A percentile compares a stretch with the other conserved stretches of the same genome.
phyloP scores from a whole-genome alignment of 2,888 invertebrate genomes.

The Cosmopolites sordidus region DNA sequence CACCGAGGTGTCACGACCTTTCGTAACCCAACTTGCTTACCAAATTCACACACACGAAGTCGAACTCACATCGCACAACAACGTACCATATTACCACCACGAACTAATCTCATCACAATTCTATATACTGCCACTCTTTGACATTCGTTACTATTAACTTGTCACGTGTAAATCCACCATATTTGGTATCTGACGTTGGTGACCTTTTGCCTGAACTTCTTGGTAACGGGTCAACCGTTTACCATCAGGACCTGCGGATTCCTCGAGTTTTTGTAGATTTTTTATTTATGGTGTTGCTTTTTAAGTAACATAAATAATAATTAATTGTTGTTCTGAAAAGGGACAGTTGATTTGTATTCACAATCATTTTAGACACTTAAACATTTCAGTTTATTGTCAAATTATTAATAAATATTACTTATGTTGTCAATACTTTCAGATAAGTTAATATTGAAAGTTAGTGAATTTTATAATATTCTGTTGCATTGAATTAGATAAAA shows the following conservation, averaged over 20 bases:
- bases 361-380: no score
- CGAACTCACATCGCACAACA: slow-evolving; percentile 37
- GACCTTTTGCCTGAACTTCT: slow-evolving; percentile 13
- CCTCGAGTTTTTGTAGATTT: background rate
- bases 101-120: slow-evolving; percentile 7
- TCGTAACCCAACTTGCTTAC: slow-evolving; percentile 45
- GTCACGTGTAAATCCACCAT: slow-evolving; percentile 16
- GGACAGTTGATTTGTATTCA: no score
- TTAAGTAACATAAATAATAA: no score
- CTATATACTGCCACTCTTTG: slow-evolving; percentile 17
- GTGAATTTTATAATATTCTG: no score
- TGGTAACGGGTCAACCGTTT: background rate
- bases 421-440: no score
- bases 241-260: slow-evolving; percentile 7
- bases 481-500: no score
- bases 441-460: no score
- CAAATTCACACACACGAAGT: slow-evolving; percentile 41
- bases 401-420: no score
- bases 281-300: background rate
- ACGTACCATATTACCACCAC: slow-evolving; percentile 11
- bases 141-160: slow-evolving; percentile 16
- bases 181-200: slow-evolving; percentile 13
- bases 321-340: no score
- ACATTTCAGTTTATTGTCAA: no score
- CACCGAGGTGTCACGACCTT: slow-evolving; percentile 46